Percentiles rank a stretch among this genome's conserved stretches.
These are phyloP conservation scores for Adelognathus sp. DNA, from an alignment of 2,888 invertebrate genomes.

Conservation along the genomic window DNA sequence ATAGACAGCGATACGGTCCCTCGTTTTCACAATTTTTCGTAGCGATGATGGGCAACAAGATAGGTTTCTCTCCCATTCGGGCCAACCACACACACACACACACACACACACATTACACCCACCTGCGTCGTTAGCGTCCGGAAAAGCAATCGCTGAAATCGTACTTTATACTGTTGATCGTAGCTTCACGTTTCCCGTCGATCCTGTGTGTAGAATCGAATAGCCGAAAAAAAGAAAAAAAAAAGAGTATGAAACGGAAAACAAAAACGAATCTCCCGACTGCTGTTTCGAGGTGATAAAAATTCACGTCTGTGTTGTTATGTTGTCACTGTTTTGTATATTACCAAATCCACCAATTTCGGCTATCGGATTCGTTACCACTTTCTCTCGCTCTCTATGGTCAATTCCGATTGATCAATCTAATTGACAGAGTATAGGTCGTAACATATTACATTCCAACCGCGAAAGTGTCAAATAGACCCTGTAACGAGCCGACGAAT, in stretches of 20 bases:
- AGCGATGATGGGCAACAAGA: constrained; percentile 33
- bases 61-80: background rate
- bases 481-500: constrained; percentile 11
- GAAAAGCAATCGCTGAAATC: constrained; percentile 53
- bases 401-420: constrained; percentile 39
- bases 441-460: background rate
- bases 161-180: constrained; percentile 51
- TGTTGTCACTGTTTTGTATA: background rate
- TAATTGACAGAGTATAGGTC: constrained; percentile 15
- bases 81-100: background rate
- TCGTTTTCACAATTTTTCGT: constrained; percentile 57
- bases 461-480: background rate
- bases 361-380: constrained; percentile 32
- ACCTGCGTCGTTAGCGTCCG: constrained; percentile 51
- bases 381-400: constrained; percentile 4
- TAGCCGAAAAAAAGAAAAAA: constrained; percentile 17
- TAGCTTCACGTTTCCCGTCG: constrained; percentile 30
- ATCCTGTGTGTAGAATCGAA: constrained; percentile 28
- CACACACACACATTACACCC: background rate
- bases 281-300: constrained; percentile 31
- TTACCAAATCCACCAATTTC: constrained; percentile 7
- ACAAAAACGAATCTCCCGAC: constrained; percentile 20
- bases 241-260: constrained; percentile 1
- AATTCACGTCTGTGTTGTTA: constrained; percentile 12
- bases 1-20: constrained; percentile 54